phyloP scores from a whole-genome alignment of 1,140 invertebrate species.

The Holcopasites calliopsidis region DNA sequence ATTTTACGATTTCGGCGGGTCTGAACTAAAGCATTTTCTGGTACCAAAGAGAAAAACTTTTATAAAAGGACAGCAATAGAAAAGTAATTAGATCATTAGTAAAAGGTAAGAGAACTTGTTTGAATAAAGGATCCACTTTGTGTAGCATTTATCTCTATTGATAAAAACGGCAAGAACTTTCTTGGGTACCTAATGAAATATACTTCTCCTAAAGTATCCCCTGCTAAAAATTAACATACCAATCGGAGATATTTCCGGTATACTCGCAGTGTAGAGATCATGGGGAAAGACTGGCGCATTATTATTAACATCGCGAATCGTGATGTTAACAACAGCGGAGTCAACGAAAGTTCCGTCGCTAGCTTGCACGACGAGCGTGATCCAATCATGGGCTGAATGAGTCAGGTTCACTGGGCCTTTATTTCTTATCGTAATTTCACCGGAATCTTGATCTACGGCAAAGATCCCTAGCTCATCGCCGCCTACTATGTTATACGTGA shows the following conservation, averaged over 20 bases:
- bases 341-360: constrained; percentile 87
- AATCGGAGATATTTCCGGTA: constrained; percentile 87
- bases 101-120: too few species aligned
- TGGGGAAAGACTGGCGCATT: constrained; percentile 89
- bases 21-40: too few species aligned
- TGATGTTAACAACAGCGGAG: constrained; percentile 86
- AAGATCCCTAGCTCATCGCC: constrained; percentile 85
- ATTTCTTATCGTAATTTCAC: constrained; percentile 85
- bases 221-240: constrained; percentile 78
- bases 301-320: constrained; percentile 92
- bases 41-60: too few species aligned
- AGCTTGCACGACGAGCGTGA: constrained; percentile 81
- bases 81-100: too few species aligned
- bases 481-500: constrained; percentile 87
- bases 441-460: constrained; percentile 84
- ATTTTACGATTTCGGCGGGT: too few species aligned
- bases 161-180: too few species aligned
- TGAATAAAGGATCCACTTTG: too few species aligned
- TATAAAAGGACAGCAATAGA: too few species aligned
- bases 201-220: too few species aligned
- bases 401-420: constrained; percentile 83
- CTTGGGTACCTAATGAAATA: too few species aligned
- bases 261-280: constrained; percentile 85
- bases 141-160: too few species aligned
- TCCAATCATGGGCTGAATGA: constrained; percentile 81